A percentile compares a stretch with the other conserved stretches of the same genome.
phyloP scores from a whole-genome alignment of 2,797 vertebrate species.

The Pelochelys cantorii region DNA sequence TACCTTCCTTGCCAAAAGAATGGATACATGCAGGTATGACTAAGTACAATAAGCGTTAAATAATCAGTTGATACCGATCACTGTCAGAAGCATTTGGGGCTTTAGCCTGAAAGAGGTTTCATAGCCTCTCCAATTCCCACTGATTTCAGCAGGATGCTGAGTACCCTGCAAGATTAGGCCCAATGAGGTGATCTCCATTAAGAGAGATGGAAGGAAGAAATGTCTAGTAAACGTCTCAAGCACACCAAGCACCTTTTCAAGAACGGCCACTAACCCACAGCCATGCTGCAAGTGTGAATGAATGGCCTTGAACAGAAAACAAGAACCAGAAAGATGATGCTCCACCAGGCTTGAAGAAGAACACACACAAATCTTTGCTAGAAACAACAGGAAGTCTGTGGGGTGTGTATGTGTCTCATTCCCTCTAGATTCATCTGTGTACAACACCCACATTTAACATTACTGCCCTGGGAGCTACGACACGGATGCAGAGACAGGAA shows the following conservation, averaged over 20 bases:
- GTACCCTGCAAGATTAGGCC: not conserved
- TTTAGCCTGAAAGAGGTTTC: rapidly evolving
- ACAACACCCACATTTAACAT: not conserved
- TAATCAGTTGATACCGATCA: not conserved
- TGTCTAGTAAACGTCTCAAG: not conserved
- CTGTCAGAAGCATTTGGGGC: not conserved
- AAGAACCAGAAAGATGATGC: rapidly evolving
- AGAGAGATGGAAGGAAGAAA: not conserved
- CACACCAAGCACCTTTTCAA: rapidly evolving
- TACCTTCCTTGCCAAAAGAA: not conserved
- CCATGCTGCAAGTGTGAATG: not conserved
- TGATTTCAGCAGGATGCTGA: not conserved
- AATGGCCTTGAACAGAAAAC: not conserved
- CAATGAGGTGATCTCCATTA: not conserved
- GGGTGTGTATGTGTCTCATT: not conserved
- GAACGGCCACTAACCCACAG: rapidly evolving
- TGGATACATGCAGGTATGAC: not conserved
- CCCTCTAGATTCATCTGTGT: not conserved
- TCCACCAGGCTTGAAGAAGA: not conserved
- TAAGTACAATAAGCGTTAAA: rapidly evolving
- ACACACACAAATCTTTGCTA: not conserved
- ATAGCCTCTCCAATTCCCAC: not conserved
- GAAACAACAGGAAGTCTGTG: slow-evolving; percentile 24
- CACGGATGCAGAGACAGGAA: slow-evolving; percentile 37
- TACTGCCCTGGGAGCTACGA: slow-evolving; percentile 28